These are phyloP conservation scores for Steinernema khuongi DNA, from an alignment of 1,140 invertebrate genomes.

Conservation along the genomic window DNA sequence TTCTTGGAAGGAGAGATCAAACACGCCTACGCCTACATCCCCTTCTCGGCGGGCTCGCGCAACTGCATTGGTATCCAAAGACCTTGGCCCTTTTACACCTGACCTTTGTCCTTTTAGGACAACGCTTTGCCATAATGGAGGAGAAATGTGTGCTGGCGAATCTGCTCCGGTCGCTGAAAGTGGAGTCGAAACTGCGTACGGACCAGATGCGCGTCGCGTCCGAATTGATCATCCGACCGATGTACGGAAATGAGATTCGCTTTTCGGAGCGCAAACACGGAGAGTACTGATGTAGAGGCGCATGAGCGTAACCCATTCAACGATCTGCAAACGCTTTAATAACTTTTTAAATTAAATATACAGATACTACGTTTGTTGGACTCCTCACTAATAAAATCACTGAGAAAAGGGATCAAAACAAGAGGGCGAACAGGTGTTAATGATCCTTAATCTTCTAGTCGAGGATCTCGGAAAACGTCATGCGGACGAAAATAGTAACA, in stretches of 20 bases:
- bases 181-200: conserved; percentile 60
- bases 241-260: conserved; percentile 55
- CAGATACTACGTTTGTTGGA: not conserved
- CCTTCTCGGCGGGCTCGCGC: conserved; percentile 61
- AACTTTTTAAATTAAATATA: not conserved
- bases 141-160: conserved; percentile 79
- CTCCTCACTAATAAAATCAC: not conserved
- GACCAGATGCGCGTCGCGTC: conserved; percentile 60
- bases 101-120: conserved; percentile 60
- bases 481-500: too few relatives aligned
- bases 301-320: not conserved
- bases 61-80: conserved; percentile 61
- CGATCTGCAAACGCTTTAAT: conserved; percentile 9
- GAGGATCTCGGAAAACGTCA: too few relatives aligned
- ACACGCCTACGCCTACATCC: conserved; percentile 61
- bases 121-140: conserved; percentile 79
- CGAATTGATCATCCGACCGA: conserved; percentile 62
- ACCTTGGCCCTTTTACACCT: not conserved
- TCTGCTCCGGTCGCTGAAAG: conserved; percentile 72
- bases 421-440: too few relatives aligned
- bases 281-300: conserved; percentile 29
- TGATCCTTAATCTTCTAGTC: too few relatives aligned
- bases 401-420: not conserved
- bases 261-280: conserved; percentile 44
- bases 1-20: conserved; percentile 76